Conservation (phyloP, 2,888 invertebrate species). For the Trissolcus japonicus region DNA sequence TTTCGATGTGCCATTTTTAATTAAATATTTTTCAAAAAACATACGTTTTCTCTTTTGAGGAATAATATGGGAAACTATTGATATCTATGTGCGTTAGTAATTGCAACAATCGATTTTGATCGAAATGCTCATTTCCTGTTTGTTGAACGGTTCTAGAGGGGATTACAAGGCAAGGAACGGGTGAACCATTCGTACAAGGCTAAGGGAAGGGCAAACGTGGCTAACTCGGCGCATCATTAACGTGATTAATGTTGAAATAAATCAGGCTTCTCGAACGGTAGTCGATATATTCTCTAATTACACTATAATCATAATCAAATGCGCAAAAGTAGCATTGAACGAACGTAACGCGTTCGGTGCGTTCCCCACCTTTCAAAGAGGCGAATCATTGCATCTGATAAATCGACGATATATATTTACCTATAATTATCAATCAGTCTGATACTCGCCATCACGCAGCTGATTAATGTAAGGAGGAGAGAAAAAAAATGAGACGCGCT, state of each 20-base stretch:
- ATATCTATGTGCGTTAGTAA: conserved; percentile 66
- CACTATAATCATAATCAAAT: conserved; percentile 76
- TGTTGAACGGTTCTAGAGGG: conserved; percentile 64
- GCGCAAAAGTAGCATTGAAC: conserved; percentile 62
- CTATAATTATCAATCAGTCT: conserved; percentile 22
- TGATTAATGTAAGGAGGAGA: background rate
- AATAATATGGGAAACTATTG: conserved; percentile 47
- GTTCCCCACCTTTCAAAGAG: background rate
- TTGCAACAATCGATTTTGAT: conserved; percentile 74
- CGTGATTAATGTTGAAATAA: conserved; percentile 76
- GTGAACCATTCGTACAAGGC: conserved; percentile 63
- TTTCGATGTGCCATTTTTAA: too few species aligned
- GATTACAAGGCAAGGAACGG: conserved; percentile 61
- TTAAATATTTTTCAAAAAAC: too few species aligned
- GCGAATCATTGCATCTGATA: conserved; percentile 8
- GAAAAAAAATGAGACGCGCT: conserved; percentile 6
- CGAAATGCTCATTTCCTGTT: conserved; percentile 75
- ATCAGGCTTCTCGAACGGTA: conserved; percentile 73
- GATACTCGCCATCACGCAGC: conserved; percentile 4
- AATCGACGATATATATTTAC: background rate
- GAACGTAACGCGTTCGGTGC: conserved; percentile 10
- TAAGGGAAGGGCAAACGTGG: conserved; percentile 67
- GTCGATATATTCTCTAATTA: conserved; percentile 76
- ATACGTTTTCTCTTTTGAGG: too few species aligned
- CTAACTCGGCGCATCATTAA: conserved; percentile 74